These are phyloP conservation scores for Dicrostonyx torquatus DNA, from an alignment of 2,797 vertebrate species.

Conservation along the genomic window DNA sequence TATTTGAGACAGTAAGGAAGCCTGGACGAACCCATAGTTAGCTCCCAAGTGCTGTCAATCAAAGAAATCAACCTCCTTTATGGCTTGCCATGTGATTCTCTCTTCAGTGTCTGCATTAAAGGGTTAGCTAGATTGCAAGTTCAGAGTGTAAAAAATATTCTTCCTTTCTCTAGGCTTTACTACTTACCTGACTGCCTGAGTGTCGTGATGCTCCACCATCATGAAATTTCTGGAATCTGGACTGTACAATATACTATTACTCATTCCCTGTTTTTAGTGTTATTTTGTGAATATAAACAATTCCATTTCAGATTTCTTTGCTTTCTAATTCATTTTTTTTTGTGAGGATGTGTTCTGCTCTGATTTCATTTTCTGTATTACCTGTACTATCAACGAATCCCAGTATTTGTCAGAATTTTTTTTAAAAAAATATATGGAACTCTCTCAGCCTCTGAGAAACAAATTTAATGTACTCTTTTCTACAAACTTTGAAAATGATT, in stretches of 20 bases:
- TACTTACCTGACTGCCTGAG: not conserved
- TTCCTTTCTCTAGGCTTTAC: not conserved
- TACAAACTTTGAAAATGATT: slow-evolving; percentile 38
- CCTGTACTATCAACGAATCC: not conserved
- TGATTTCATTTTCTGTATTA: not conserved
- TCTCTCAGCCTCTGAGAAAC: not conserved
- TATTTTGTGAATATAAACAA: not conserved
- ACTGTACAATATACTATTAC: not conserved
- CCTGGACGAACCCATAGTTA: not conserved
- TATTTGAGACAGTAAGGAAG: not conserved
- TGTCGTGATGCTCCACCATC: no score
- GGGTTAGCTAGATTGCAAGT: not conserved
- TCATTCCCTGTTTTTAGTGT: not conserved
- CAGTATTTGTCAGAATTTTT: not conserved
- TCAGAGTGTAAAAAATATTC: not conserved
- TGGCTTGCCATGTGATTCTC: not conserved
- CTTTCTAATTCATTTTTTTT: not conserved
- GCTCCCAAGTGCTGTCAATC: not conserved
- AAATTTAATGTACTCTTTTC: not conserved
- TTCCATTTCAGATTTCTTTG: not conserved
- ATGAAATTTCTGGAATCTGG: not conserved
- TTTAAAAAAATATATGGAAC: not conserved
- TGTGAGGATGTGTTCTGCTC: not conserved
- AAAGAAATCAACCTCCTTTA: not conserved
- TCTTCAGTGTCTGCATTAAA: not conserved